A percentile compares a stretch with the other conserved stretches of the same genome.
phyloP scores from a whole-genome alignment of 2,888 invertebrate genomes.

The Euplagia quadripunctaria region DNA sequence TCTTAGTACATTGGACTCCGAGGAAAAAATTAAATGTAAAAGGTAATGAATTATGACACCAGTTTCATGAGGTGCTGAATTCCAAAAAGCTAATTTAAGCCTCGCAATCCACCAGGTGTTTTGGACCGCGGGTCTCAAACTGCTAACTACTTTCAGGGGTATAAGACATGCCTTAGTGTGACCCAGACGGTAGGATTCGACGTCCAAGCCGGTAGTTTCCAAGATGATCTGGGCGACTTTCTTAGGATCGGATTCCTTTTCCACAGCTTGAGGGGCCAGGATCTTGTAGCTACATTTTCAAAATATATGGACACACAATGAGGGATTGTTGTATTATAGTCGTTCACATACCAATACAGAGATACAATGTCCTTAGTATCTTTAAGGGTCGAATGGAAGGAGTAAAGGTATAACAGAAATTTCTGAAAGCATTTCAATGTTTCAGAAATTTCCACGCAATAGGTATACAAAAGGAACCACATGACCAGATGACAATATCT shows the following conservation, averaged over 20 bases:
- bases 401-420: slow-evolving; percentile 31
- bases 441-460: slow-evolving; percentile 33
- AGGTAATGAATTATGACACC: slow-evolving; percentile 70
- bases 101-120: slow-evolving; percentile 64
- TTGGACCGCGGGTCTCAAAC: slow-evolving; percentile 68
- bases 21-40: slow-evolving; percentile 62
- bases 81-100: slow-evolving; percentile 69
- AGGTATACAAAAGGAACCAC: slow-evolving; percentile 29
- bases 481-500: slow-evolving; percentile 41
- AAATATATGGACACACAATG: slow-evolving; percentile 81
- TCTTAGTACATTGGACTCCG: slow-evolving; percentile 76
- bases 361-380: slow-evolving; percentile 52
- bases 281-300: slow-evolving; percentile 97
- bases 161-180: slow-evolving; percentile 97
- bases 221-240: slow-evolving; percentile 94
- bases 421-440: slow-evolving; percentile 39
- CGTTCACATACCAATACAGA: slow-evolving; percentile 46
- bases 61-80: slow-evolving; percentile 73
- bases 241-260: slow-evolving; percentile 92
- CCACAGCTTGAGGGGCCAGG: slow-evolving; percentile 96
- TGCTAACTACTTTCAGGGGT: slow-evolving; percentile 74
- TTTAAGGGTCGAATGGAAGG: slow-evolving; percentile 30
- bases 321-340: slow-evolving; percentile 62
- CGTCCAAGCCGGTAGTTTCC: slow-evolving; percentile 94
- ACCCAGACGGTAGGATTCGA: slow-evolving; percentile 98